phyloP scores from a whole-genome alignment of 2,888 invertebrate species.

The Campoletis raptor region DNA sequence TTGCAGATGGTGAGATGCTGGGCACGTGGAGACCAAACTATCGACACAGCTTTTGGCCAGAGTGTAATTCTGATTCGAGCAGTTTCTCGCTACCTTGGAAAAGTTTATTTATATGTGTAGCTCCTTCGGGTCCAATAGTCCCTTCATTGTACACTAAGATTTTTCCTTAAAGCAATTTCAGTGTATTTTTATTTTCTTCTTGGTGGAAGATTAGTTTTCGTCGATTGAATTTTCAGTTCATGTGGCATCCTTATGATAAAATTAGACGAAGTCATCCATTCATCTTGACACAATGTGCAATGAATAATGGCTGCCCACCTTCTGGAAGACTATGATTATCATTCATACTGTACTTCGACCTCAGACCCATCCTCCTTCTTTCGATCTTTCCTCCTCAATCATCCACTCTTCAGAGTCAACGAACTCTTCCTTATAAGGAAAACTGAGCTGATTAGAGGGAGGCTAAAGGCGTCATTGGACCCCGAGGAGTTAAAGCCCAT shows the following conservation, averaged over 20 bases:
- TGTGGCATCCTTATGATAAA: not conserved
- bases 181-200: not conserved
- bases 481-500: not conserved
- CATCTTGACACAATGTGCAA: not conserved
- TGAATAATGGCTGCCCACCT: not conserved
- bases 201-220: not conserved
- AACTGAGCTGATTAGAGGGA: not conserved
- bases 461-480: not conserved
- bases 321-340: not conserved
- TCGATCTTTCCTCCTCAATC: not conserved
- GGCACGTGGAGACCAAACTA: slow-evolving; percentile 68
- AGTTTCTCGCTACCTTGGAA: slow-evolving; percentile 54
- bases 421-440: not conserved
- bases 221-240: not conserved
- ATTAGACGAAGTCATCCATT: not conserved
- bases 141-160: not conserved
- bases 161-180: not conserved
- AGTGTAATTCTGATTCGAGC: slow-evolving; percentile 69
- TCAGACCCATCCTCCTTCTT: not conserved
- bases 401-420: not conserved
- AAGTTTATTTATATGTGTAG: slow-evolving; percentile 58
- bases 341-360: not conserved
- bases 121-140: slow-evolving; percentile 1
- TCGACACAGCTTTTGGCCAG: slow-evolving; percentile 40
- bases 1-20: slow-evolving; percentile 43